Percentiles rank a stretch among this genome's conserved stretches.
These are phyloP conservation scores for Oreochromis tanganicae DNA, from an alignment of 2,113 vertebrate species.

Conservation along the genomic window DNA sequence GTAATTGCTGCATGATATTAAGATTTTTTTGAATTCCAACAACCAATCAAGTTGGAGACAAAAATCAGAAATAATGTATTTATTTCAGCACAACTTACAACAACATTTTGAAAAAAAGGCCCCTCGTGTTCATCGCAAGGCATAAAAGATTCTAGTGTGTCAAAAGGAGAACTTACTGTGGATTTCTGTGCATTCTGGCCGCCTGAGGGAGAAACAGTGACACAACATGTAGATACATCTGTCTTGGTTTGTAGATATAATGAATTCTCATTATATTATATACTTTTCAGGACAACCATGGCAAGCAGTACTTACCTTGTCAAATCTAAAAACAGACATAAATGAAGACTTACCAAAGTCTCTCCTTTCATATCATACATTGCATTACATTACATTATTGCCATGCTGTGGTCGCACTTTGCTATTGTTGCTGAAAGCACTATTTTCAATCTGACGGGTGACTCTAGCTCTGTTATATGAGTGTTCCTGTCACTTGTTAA, in stretches of 20 bases:
- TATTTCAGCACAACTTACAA: neutral
- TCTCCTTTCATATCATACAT: neutral
- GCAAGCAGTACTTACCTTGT: neutral
- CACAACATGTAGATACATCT: neutral
- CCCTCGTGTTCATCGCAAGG: fast-evolving
- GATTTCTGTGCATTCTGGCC: neutral
- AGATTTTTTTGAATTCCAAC: neutral
- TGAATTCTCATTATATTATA: neutral
- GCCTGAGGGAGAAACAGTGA: neutral
- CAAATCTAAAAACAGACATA: neutral
- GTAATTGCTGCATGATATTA: neutral
- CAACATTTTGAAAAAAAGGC: neutral
- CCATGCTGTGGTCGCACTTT: neutral
- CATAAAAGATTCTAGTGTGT: neutral
- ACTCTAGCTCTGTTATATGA: neutral
- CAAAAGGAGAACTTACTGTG: neutral
- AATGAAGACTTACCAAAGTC: neutral
- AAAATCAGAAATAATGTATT: neutral
- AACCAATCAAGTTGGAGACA: neutral
- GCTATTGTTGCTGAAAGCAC: neutral
- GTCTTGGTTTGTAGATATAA: neutral
- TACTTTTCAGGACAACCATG: neutral
- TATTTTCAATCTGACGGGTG: neutral
- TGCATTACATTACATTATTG: neutral
- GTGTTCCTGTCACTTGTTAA: neutral